Base-by-base conservation (phyloP, 2,888 invertebrate genomes). In the Tinea pellionella region DNA sequence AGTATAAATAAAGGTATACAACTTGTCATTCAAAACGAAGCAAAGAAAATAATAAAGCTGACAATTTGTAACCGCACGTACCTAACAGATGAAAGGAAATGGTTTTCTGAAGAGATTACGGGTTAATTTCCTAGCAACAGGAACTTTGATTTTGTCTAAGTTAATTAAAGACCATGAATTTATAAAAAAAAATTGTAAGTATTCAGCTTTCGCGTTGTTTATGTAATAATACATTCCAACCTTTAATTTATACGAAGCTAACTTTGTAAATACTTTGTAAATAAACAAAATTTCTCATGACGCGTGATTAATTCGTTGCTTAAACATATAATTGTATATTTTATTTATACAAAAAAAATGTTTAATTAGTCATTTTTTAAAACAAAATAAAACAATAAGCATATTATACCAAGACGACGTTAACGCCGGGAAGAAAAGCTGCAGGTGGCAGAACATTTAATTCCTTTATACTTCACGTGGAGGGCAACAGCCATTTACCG, bases 51-150 rank as follows among this genome's bases (percentile, higher is more conserved):
- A 53, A 53, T 53, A 53, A 53, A n/a, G 18, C 53, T 24, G 53
- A 53, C 53, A 53, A 53, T n/a, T 53, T 53, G 24, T 12, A 53
- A 57, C 30, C 57, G 55, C 57, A 57, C 57, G 57, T 57, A n/a
- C n/a, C n/a, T n/a, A 57, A 29, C 32, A 57, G 32, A 57, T 57
- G 57, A 57, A 64, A 75, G 82, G 80, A 83, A 82, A 83, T 82
- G 70, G 74, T 78, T 69, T 75, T 74, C 75, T 73, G 75, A 81
- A 74, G 66, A 74, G 77, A 78, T 83, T 82, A 78, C 69, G 69
- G 64, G 71, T 74, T 81, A 78, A 82, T 82, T 78, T 83, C 80
- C 80, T 71, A 71, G 65, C 70, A 66, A 73, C 70, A 59, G 59
- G 59, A 59, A 47, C 43, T 29, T 24, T 16, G 43, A 59, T 47